phyloP scores from a whole-genome alignment of 2,888 invertebrate genomes.

The Nomada ferruginata region DNA sequence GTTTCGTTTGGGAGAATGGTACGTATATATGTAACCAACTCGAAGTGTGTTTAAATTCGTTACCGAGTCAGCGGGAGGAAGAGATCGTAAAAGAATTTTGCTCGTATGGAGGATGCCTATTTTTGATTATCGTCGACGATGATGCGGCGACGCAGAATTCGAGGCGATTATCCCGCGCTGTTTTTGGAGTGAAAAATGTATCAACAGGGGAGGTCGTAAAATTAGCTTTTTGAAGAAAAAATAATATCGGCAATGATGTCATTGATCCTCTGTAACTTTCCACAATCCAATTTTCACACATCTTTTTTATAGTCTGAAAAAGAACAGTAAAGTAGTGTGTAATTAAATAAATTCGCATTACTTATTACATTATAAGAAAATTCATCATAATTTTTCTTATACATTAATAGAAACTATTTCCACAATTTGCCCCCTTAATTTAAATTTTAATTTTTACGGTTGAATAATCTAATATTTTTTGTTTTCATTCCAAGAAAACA shows the following conservation, averaged over 20 bases:
- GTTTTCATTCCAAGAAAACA: no score
- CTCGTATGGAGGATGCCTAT: conserved; percentile 20
- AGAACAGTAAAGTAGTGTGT: no score
- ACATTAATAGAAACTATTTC: no score
- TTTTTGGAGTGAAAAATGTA: conserved; percentile 25
- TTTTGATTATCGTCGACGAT: conserved; percentile 27
- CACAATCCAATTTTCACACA: background rate
- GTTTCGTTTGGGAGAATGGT: background rate
- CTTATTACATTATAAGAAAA: background rate
- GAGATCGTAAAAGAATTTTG: background rate
- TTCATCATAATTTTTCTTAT: no score
- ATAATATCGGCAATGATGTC: background rate
- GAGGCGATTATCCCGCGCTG: conserved; percentile 15
- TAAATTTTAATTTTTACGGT: no score
- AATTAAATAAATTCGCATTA: background rate
- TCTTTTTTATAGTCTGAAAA: background rate
- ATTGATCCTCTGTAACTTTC: background rate
- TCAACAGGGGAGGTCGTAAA: background rate
- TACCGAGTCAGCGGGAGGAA: background rate
- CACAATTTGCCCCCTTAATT: no score
- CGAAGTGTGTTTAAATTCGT: conserved; percentile 13
- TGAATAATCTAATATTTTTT: no score
- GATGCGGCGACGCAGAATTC: conserved; percentile 16
- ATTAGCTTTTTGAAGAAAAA: background rate
- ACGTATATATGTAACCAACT: background rate